These are phyloP conservation scores for Conops quadrifasciatus DNA, from an alignment of 2,888 invertebrate species.

Conservation along the genomic window DNA sequence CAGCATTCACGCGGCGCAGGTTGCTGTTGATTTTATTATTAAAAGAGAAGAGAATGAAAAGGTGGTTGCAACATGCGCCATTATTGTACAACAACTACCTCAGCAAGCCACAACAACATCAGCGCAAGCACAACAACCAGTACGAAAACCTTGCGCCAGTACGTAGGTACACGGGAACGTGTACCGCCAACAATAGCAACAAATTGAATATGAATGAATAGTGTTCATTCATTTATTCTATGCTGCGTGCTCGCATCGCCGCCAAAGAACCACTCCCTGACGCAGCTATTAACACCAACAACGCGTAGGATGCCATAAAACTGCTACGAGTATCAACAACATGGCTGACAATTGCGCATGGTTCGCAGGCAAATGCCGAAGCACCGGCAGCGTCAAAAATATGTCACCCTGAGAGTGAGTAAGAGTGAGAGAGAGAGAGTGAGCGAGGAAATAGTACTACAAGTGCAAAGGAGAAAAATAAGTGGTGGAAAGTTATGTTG, in stretches of 20 bases:
- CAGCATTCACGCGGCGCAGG: not conserved
- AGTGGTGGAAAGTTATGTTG: not conserved
- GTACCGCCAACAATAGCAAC: too few relatives aligned
- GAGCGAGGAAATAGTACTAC: too few relatives aligned
- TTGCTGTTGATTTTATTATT: not conserved
- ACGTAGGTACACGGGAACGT: too few relatives aligned
- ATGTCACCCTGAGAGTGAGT: not conserved
- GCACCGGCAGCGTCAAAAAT: slow-evolving; percentile 1
- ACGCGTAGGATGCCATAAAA: slow-evolving; percentile 30
- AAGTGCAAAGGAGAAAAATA: too few relatives aligned
- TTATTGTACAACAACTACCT: not conserved
- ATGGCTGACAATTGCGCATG: slow-evolving; percentile 17
- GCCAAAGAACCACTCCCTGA: slow-evolving; percentile 1
- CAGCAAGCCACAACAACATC: not conserved
- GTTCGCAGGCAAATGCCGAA: not conserved
- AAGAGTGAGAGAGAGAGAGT: not conserved
- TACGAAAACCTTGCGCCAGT: not conserved
- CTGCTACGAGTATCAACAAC: slow-evolving; percentile 8
- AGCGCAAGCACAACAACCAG: not conserved
- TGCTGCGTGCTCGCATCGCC: not conserved
- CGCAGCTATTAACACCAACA: slow-evolving; percentile 27
- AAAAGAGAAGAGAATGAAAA: not conserved
- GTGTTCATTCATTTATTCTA: too few relatives aligned
- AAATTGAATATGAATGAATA: too few relatives aligned
- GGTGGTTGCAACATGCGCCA: slow-evolving; percentile 1